Evolutionary conservation across 2,113 vertebrate genomes (phyloP), one percentile per base, ranked within the genome.

Genomic region (Gallinago undulata): DNA sequence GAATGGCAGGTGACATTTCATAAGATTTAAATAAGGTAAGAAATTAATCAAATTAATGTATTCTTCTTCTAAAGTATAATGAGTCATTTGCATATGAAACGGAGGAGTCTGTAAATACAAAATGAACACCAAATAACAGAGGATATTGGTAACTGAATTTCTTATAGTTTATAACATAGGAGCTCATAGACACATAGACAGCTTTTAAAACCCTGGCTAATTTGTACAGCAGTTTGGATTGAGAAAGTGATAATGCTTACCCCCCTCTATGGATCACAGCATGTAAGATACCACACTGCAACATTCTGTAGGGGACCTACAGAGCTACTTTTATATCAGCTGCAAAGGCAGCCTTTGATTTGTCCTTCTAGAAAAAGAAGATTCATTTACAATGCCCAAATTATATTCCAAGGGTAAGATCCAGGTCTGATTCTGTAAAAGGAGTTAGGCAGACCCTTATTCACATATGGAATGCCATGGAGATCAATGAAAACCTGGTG

Each of bases 1-100:
- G 98, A 98, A 97, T 98, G 98, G 90, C 98, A 98, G 97, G 94
- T 98, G 97, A 97, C 97, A 98, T 98, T 98, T 97, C 50, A 33
- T 82, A 95, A 96, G 94, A 97, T 95, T 97, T 96, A 98, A 98
- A 97, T 97, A 95, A 93, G 82, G 92, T 90, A 96, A 97, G 94
- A 97, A 97, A 97, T 95, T 97, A 98, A 96, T 96, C 95, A 97
- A 98, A 98, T 98, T 97, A 98, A 97, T 98, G 97, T 95, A 98
- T 78, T 93, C 95, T 74, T 96, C 97, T 97, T 97, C 89, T 84
- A 93, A 97, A 96, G 55, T 85, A 97, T 97, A 98, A 97, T 95
- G 81, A 98, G 70, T 83, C 80, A 97, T 98, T 98, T 98, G 96
- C 97, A 98, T 98, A 96, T 95, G 97, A 98, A 98, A 96, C 93